phyloP scores from a whole-genome alignment of 2,888 invertebrate genomes.

The Sphaerophoria rueppellii region DNA sequence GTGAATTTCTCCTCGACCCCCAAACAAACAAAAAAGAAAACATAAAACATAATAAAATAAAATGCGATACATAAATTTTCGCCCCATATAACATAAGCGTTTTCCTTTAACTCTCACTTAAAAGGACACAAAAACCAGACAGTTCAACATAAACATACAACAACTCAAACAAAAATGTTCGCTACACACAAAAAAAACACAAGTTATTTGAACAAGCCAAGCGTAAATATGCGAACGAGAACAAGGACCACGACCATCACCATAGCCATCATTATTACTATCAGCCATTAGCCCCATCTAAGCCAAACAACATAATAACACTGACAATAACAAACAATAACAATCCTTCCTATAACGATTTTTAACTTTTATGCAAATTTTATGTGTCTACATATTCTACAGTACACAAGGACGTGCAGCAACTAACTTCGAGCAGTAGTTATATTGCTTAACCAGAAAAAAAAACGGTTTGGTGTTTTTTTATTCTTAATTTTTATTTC shows the following conservation, averaged over 20 bases:
- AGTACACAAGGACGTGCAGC: slow-evolving; percentile 60
- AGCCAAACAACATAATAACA: slow-evolving; percentile 52
- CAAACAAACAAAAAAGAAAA: neutral
- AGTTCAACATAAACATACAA: slow-evolving; percentile 33
- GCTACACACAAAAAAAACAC: neutral
- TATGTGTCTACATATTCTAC: slow-evolving; percentile 68
- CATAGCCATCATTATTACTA: no score
- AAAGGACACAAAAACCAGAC: slow-evolving; percentile 33
- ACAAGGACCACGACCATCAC: slow-evolving; percentile 18
- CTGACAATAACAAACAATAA: slow-evolving; percentile 51
- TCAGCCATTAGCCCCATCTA: slow-evolving; percentile 39
- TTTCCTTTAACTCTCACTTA: slow-evolving; percentile 46
- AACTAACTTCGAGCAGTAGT: neutral
- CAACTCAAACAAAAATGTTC: slow-evolving; percentile 43
- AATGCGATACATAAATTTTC: slow-evolving; percentile 50
- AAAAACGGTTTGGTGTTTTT: neutral
- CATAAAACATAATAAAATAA: slow-evolving; percentile 30
- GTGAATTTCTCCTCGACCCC: slow-evolving; percentile 28
- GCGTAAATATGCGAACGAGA: neutral
- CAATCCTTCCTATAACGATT: slow-evolving; percentile 45
- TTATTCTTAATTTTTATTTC: slow-evolving; percentile 12
- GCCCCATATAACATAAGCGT: slow-evolving; percentile 54
- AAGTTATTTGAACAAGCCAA: neutral
- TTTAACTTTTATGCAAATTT: slow-evolving; percentile 71
- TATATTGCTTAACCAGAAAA: slow-evolving; percentile 9